Evolutionary conservation across 2,888 invertebrate genomes (phyloP).

Genomic region (Sphaerophoria taeniata): DNA sequence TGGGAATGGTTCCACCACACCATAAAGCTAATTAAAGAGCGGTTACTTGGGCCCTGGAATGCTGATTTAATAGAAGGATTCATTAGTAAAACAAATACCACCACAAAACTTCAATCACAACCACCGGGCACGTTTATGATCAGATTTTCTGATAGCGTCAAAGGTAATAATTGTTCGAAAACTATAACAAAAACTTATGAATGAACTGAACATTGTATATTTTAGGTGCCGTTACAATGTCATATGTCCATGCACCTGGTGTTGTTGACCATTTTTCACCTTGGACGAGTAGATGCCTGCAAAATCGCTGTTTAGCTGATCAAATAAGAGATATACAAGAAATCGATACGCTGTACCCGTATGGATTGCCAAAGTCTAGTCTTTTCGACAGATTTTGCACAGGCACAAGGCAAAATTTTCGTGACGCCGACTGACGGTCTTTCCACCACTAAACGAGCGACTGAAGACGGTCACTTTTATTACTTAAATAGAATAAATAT

Average conservation of each 20-base stretch:
- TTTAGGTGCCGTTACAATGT: conserved; percentile 95
- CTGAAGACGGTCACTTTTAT: no score
- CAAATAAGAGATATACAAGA: not conserved
- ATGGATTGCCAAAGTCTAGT: not conserved
- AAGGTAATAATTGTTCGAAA: conserved; percentile 82
- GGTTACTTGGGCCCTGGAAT: conserved; percentile 95
- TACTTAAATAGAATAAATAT: no score
- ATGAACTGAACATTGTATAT: conserved; percentile 3
- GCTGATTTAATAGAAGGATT: conserved; percentile 95
- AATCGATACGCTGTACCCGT: not conserved
- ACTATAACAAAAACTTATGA: not conserved
- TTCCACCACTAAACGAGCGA: no score
- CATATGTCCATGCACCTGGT: conserved; percentile 91
- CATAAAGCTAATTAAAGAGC: conserved; percentile 97
- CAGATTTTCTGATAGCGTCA: conserved; percentile 97
- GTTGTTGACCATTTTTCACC: conserved; percentile 93
- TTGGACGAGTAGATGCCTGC: conserved; percentile 88
- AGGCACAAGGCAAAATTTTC: no score
- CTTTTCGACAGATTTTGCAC: conserved; percentile 20
- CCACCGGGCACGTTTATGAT: conserved; percentile 96
- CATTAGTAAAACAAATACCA: conserved; percentile 94
- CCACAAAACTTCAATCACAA: conserved; percentile 92
- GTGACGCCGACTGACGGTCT: no score
- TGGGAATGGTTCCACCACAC: conserved; percentile 99
- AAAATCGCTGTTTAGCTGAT: conserved; percentile 10